These are phyloP conservation scores for Turdus rufiventris DNA, from an alignment of 2,113 vertebrate species.

Conservation along the genomic window DNA sequence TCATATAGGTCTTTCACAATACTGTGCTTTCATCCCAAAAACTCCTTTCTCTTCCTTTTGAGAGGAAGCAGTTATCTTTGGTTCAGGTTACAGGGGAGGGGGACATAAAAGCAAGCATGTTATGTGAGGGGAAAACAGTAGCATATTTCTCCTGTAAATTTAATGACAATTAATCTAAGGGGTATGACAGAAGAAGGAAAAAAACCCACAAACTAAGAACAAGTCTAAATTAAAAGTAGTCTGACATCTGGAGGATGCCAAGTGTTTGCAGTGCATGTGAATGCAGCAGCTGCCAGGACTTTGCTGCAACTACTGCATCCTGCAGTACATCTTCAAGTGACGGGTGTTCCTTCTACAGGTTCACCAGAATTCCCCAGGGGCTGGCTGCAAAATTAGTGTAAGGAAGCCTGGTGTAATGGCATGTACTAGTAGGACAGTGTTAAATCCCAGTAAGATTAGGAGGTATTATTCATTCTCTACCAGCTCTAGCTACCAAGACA, in stretches of 20 bases:
- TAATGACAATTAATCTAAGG: not conserved
- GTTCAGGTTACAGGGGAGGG: not conserved
- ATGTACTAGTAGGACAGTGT: rapidly evolving
- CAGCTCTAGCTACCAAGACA: not conserved
- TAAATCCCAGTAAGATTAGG: not conserved
- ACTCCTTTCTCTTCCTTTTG: not conserved
- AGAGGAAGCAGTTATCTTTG: not conserved
- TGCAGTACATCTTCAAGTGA: rapidly evolving
- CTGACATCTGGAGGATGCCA: not conserved
- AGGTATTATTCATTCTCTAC: not conserved
- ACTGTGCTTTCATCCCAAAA: not conserved
- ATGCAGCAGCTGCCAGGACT: not conserved
- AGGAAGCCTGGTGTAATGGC: not conserved
- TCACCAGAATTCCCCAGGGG: not conserved
- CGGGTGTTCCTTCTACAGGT: rapidly evolving
- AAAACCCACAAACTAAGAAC: not conserved
- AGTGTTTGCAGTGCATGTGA: not conserved
- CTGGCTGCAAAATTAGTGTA: not conserved
- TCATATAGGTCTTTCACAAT: not conserved
- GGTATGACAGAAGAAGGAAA: not conserved
- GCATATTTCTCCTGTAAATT: not conserved
- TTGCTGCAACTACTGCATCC: not conserved
- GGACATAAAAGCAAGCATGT: not conserved
- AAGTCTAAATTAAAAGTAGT: not conserved
- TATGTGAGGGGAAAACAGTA: not conserved